Percentiles rank a stretch among this genome's conserved stretches.
phyloP scores from a whole-genome alignment of 2,113 vertebrate species.

The Noctilio leporinus region DNA sequence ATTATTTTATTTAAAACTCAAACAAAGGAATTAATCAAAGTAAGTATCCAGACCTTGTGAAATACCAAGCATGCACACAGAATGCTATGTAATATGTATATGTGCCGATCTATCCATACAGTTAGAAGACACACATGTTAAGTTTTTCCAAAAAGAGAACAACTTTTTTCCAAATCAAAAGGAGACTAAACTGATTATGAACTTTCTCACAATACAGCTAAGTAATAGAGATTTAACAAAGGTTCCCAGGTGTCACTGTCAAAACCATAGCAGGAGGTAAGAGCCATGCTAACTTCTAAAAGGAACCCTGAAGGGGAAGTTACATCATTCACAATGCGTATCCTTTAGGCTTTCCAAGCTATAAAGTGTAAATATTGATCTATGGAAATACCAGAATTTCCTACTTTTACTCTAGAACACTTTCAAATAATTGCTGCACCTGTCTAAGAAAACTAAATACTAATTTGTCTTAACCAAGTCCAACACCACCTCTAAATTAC shows the following conservation, averaged over 20 bases:
- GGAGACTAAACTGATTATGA: neutral
- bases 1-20: neutral
- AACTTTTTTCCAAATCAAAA: neutral
- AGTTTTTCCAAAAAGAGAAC: neutral
- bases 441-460: slow-evolving; percentile 52
- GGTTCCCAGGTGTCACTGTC: slow-evolving; percentile 55
- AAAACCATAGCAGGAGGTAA: slow-evolving; percentile 46
- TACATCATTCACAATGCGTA: neutral
- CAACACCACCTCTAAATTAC: slow-evolving; percentile 70
- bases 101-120: neutral
- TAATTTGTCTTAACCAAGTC: slow-evolving; percentile 64
- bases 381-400: slow-evolving; percentile 64
- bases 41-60: neutral
- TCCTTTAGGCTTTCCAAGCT: slow-evolving; percentile 59
- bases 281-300: slow-evolving; percentile 38
- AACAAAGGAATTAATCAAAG: neutral
- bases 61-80: neutral
- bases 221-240: slow-evolving; percentile 36
- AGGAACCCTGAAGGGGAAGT: neutral
- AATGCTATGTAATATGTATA: neutral
- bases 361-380: slow-evolving; percentile 76
- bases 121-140: neutral
- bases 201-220: neutral
- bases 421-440: slow-evolving; percentile 20
- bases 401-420: neutral